phyloP scores from a whole-genome alignment of 2,797 vertebrate species.

The Toxotes lorentzi region DNA sequence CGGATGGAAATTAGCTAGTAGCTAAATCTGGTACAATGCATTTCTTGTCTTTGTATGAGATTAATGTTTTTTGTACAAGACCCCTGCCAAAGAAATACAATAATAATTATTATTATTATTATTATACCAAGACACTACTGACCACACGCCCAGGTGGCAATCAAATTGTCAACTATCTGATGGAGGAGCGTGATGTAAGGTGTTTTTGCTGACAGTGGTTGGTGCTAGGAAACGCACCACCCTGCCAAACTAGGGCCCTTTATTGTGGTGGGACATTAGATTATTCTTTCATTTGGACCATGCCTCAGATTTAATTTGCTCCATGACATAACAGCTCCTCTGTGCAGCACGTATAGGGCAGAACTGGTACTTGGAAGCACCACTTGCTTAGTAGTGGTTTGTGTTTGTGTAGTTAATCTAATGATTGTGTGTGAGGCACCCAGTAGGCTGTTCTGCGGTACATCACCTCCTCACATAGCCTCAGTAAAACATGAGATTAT shows the following conservation, averaged over 20 bases:
- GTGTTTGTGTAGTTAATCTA: constrained; percentile 75
- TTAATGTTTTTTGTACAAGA: background rate
- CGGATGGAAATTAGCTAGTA: background rate
- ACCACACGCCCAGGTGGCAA: background rate
- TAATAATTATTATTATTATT: background rate
- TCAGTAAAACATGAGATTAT: constrained; percentile 70
- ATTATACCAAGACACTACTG: background rate
- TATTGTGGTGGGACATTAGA: constrained; percentile 49
- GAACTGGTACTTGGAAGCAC: constrained; percentile 39
- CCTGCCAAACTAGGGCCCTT: constrained; percentile 36
- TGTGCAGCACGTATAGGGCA: constrained; percentile 17
- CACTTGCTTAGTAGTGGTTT: constrained; percentile 67
- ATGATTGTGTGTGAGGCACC: constrained; percentile 63
- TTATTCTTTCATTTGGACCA: constrained; percentile 57
- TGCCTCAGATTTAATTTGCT: constrained; percentile 58
- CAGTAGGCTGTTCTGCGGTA: constrained; percentile 56
- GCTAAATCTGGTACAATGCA: background rate
- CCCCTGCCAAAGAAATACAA: background rate
- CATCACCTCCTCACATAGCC: constrained; percentile 68
- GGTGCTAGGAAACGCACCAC: constrained; percentile 33
- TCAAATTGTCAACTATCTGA: background rate
- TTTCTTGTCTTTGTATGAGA: background rate
- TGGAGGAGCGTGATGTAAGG: constrained; percentile 6
- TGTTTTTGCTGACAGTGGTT: constrained; percentile 28
- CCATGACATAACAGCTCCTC: constrained; percentile 53